Evolutionary conservation across 2,113 vertebrate genomes (phyloP), one percentile per base, ranked within the genome.

Genomic region (Perccottus glenii): DNA sequence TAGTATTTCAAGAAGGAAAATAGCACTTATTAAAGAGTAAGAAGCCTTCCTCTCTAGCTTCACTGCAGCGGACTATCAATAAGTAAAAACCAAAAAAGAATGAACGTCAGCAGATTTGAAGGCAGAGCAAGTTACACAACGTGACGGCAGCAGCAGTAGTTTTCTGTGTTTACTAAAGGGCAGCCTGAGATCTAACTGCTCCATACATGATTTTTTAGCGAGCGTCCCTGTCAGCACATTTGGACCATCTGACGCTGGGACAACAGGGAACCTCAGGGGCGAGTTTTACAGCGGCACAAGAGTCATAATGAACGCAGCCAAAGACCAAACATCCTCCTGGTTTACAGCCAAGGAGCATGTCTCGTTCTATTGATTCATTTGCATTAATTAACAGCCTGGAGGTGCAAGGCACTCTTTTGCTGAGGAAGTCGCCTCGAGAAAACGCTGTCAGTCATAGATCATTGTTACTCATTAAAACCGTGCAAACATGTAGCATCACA

Each of bases 41-140:
- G 53, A 53, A 50, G 61, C 44, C 0, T 69, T 36, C n/a, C 42
- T 77, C 55, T 64, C 46, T 65, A 57, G 45, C 44, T 19, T 44
- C 56, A 65, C 51, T 61, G 70, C 73, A 71, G 62, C 61, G 65
- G 51, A 11, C 45, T 33, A 75, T 69, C 62, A 67, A 48, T 65
- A 64, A 70, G 69, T 58, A 52, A 2, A 58, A 74, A 57, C 19
- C 55, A 44, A 40, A 45, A n/a, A 59, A 48, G 57, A 38, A 64
- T 59, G 66, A 58, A 69, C 48, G 64, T 81, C 67, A 65, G 73
- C 81, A 42, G 19, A 67, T 77, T 81, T 70, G 15, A 70, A 73
- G 78, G 46, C 57, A 45, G 51, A 67, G 67, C 9, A 3, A 32
- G 46, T 50, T 16, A 15, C 51, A n/a, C 19, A 47, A 73, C 49